These are phyloP conservation scores for Anastrepha obliqua DNA, from an alignment of 1,140 invertebrate species.

Conservation along the genomic window DNA sequence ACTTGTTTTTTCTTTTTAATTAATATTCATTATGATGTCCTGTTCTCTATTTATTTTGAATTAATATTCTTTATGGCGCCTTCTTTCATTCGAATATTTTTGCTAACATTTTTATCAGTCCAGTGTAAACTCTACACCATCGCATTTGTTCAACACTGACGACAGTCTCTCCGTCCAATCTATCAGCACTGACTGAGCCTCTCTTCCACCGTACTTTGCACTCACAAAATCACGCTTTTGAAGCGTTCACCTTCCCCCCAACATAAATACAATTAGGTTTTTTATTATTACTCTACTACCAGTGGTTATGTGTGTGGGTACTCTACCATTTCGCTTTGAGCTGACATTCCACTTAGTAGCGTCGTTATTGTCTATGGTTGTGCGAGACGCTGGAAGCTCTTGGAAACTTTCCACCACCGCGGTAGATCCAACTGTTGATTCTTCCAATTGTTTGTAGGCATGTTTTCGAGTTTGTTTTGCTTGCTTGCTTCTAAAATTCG, in stretches of 20 bases:
- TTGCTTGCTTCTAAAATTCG: constrained; percentile 17
- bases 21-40: no score
- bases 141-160: constrained; percentile 9
- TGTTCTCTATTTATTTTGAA: no score
- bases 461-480: constrained; percentile 38
- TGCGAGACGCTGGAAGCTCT: not conserved
- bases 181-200: not conserved
- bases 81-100: no score
- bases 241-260: not conserved
- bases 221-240: not conserved
- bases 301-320: not conserved
- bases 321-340: constrained; percentile 40
- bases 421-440: not conserved
- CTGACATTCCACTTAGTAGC: constrained; percentile 1
- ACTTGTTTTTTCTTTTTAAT: no score
- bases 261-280: not conserved
- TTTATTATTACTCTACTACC: not conserved
- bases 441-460: not conserved
- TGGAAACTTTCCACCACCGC: not conserved
- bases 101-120: no score
- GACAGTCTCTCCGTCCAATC: not conserved
- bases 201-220: not conserved
- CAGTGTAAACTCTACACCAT: not conserved
- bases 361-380: not conserved
- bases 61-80: no score